Evolutionary conservation across 2,797 vertebrate genomes (phyloP), one percentile per base, ranked within the genome.

Genomic region (Miichthys miiuy): DNA sequence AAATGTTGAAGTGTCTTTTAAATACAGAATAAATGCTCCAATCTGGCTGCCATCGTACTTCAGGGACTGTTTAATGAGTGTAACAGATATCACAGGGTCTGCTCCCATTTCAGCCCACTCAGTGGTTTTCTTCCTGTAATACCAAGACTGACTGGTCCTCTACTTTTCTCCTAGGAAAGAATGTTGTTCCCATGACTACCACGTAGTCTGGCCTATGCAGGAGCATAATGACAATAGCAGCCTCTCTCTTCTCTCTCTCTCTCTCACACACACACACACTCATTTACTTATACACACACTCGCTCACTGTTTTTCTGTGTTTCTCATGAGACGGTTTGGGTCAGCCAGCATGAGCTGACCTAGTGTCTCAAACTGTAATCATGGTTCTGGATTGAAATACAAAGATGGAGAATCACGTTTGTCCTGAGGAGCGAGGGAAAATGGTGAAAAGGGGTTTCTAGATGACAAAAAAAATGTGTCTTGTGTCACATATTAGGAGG

Each of bases 151-250:
- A 52, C 80, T 65, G 61, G n/a, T 74, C 71, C 70, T 79, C 56
- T 17, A 75, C 83, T 80, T 76, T 72, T 85, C 66, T 75, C 52
- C 47, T 48, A 75, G 82, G 86, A 89, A 91, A 82, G 87, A 92
- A 92, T 91, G 86, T 48, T 76, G 88, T 86, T 88, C 38, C 88
- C 85, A 85, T 89, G 87, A 72, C 83, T 1, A 87, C 88, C 77
- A 76, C 42, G 69, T 72, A 67, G 71, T 78, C 56, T 27, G 54
- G 72, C 78, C 72, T 69, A 72, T 11, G 67, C 80, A 50, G 81
- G 51, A 75, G 74, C n/a, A 65, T 82, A 69, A 86, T 77, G 87
- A 90, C 86, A 89, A 87, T 57, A 79, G 85, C 87, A 78, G 82
- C 44, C 69, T 65, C 50, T 88, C 46, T 75, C 57, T 30, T 52